Evolutionary conservation across 2,888 invertebrate genomes (phyloP), one percentile per base, ranked within the genome.

Genomic region (Neuroscelio doddi): DNA sequence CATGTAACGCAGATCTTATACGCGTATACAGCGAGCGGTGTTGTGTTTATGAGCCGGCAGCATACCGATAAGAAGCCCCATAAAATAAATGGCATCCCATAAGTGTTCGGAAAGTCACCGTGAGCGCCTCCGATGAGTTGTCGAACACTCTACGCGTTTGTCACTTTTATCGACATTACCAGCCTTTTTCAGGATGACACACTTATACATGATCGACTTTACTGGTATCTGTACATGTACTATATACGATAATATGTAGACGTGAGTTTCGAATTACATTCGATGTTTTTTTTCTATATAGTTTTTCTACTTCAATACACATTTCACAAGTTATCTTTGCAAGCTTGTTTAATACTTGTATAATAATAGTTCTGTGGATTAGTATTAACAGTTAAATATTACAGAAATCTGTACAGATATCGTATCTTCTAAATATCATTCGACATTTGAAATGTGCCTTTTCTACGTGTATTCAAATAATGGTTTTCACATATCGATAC

Each of bases 21-120:
- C 49, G 39, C 61, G 30, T 30, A 30, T 14, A 39, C 44, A 42
- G 49, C 24, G 47, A 21, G 27, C 51, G 62, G 53, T 63, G 73
- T 77, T 76, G 76, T 77, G 80, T 78, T 81, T 79, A 81, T 78
- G 81, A 76, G 77, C 57, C 61, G 67, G 59, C 65, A 64, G 62
- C 63, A 47, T 44, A 46, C 56, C 61, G 68, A 68, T 69, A 83
- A 83, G 82, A 72, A 77, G 73, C 72, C 61, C 67, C 68, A 68
- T 73, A 71, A 70, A 73, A 68, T 71, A 69, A 73, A 73, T 66
- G 71, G 62, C 68, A 51, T 49, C 44, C 58, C 65, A 50, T 68
- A 68, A 68, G 68, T 62, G 68, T 62, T 55, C 36, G 53, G 50
- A 56, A 63, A 61, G 49, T 63, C 46, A 49, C 45, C 58, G 53